Base-by-base conservation (phyloP, 2,113 vertebrate genomes). In the Danionella cerebrum region DNA sequence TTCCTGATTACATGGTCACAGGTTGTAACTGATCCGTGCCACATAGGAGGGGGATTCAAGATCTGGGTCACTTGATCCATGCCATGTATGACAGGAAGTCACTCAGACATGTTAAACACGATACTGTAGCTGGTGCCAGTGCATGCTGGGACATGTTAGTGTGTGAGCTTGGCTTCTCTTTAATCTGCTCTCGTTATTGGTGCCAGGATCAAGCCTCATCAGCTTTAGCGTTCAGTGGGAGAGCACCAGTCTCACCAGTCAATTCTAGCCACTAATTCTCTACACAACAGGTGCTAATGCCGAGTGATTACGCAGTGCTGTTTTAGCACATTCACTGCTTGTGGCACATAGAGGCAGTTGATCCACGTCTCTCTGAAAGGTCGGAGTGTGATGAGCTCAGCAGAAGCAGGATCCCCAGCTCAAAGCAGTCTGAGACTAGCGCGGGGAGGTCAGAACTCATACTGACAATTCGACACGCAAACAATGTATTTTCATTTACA, bases 201-300 rank as follows among this genome's bases (percentile, higher is more conserved):
- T 80, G 84, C 77, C 84, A 87, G 82, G 84, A 88, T 88, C 82
- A 81, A 85, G 84, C 85, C 86, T 85, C 86, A 81, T 89, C 83
- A 86, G 84, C 84, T 83, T 60, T 81, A 83, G 80, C 78, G 80
- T 87, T 88, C 84, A 79, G 84, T 82, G 84, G 84, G 83, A 86
- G 85, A 75, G 80, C 79, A 84, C 86, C 5, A 0, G 59, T 80
- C 81, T 83, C 85, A 57, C 76, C 78, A 79, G 78, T 82, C 82
- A 86, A 78, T 91, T 90, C 86, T 70, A 86, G 18, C 77, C 76
- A 73, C 85, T 92, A 93, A 92, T 89, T 75, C 90, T 81, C 81
- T 65, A 68, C 79, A 92, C 87, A 91, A 91, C 82, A 66, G 83
- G 36, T 9, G 69, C 79, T 90, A 92, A 91, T 88, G 84, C 89